Conservation (phyloP, 2,797 vertebrate species). For the Salarias fasciatus region DNA sequence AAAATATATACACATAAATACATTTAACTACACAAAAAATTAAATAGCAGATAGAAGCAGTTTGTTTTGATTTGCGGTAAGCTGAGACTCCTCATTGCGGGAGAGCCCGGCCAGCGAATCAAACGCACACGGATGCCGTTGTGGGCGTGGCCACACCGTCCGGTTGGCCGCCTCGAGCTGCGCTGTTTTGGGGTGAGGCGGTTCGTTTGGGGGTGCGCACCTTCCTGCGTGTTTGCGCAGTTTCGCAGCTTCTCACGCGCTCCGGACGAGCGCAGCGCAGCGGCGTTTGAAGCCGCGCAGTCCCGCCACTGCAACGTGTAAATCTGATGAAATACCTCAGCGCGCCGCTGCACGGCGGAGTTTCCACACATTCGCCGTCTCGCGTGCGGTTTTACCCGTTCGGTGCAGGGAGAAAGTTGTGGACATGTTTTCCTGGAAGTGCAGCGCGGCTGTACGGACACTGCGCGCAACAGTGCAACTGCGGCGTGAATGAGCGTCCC, state of each 20-base stretch:
- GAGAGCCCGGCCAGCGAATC: slow-evolving; percentile 44
- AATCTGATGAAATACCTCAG: slow-evolving; percentile 50
- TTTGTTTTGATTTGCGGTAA: background rate
- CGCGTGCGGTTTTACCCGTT: slow-evolving; percentile 43
- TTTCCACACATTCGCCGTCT: slow-evolving; percentile 37
- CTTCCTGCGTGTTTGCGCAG: slow-evolving; percentile 56
- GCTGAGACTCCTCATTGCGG: slow-evolving; percentile 43
- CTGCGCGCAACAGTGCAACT: slow-evolving; percentile 44
- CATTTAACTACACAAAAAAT: no score
- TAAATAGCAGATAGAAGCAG: no score
- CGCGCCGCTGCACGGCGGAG: slow-evolving; percentile 38
- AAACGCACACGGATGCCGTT: slow-evolving; percentile 67
- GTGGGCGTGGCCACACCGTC: slow-evolving; percentile 65
- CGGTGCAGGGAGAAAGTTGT: slow-evolving; percentile 72
- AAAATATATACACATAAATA: no score
- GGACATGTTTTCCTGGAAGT: slow-evolving; percentile 77
- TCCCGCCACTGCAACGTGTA: background rate
- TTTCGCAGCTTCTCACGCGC: slow-evolving; percentile 19
- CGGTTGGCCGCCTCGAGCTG: slow-evolving; percentile 66
- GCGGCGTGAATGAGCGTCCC: slow-evolving; percentile 14
- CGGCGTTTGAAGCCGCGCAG: background rate
- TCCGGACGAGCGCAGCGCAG: slow-evolving; percentile 16
- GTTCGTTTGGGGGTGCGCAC: slow-evolving; percentile 42
- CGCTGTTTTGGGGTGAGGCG: slow-evolving; percentile 76
- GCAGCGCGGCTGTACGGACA: slow-evolving; percentile 54